Conservation (phyloP, 2,797 vertebrate genomes). For the Danio jaintianensis region DNA sequence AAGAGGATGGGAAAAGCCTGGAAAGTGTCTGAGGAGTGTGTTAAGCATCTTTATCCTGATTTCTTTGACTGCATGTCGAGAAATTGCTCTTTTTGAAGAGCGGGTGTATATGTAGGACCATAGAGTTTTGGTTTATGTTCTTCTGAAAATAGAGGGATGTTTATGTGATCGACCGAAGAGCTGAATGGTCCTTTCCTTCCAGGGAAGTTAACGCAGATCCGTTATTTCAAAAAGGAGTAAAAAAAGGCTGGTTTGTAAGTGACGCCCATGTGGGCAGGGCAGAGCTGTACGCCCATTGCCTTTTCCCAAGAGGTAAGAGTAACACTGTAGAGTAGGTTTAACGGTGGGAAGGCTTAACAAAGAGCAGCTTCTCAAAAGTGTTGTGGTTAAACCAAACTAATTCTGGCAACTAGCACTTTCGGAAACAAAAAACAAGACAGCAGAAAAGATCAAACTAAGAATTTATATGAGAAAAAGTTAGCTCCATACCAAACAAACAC, state of each 20-base stretch:
- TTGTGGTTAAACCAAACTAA: slow-evolving; percentile 34
- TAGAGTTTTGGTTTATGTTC: slow-evolving; percentile 38
- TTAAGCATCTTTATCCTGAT: slow-evolving; percentile 5
- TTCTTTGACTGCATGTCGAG: not conserved
- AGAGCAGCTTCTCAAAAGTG: slow-evolving; percentile 66
- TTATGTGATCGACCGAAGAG: slow-evolving; percentile 42
- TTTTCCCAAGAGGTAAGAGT: slow-evolving; percentile 56
- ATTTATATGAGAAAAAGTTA: not conserved
- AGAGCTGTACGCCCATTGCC: not conserved
- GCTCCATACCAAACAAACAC: not conserved
- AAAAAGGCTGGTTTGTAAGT: slow-evolving; percentile 40
- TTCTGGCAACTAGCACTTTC: slow-evolving; percentile 45
- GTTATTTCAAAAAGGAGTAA: slow-evolving; percentile 51
- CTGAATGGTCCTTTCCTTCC: slow-evolving; percentile 38
- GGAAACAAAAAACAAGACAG: not conserved
- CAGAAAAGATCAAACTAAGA: not conserved
- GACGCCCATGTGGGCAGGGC: slow-evolving; percentile 32
- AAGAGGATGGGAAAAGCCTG: slow-evolving; percentile 1
- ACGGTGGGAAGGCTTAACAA: slow-evolving; percentile 69
- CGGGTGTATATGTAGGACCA: not conserved
- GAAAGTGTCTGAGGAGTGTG: slow-evolving; percentile 16
- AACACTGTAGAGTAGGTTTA: slow-evolving; percentile 51
- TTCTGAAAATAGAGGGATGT: slow-evolving; percentile 50
- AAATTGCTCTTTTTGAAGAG: not conserved
- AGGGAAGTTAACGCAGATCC: slow-evolving; percentile 45